phyloP scores from a whole-genome alignment of 1,140 invertebrate species.

The Thrips palmi region DNA sequence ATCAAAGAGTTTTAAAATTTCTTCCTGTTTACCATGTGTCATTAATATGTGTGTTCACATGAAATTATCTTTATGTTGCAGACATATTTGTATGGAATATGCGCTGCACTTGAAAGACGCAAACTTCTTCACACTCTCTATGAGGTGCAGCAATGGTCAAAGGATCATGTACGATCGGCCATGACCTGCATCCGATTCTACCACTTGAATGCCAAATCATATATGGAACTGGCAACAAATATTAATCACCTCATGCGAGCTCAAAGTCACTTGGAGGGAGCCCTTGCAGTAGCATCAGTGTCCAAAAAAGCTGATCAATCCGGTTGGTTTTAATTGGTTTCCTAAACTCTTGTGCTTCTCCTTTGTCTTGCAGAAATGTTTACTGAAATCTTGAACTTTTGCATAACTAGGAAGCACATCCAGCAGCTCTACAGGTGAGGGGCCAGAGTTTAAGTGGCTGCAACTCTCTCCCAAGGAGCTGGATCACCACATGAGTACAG shows the following conservation, averaged over 20 bases:
- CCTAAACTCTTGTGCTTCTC: too few species aligned
- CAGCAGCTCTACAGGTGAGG: too few species aligned
- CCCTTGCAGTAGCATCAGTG: conserved; percentile 17
- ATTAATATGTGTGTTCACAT: too few species aligned
- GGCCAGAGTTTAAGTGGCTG: too few species aligned
- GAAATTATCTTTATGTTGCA: conserved; percentile 20
- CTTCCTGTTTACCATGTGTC: background rate
- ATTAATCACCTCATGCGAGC: conserved; percentile 35
- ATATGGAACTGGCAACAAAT: conserved; percentile 31
- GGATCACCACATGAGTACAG: conserved; percentile 48
- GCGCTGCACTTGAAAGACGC: conserved; percentile 40
- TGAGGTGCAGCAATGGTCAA: conserved; percentile 43
- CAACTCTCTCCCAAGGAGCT: conserved; percentile 43
- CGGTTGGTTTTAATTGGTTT: too few species aligned
- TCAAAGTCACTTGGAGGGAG: conserved; percentile 37
- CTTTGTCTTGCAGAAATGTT: too few species aligned
- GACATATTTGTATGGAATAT: conserved; percentile 41
- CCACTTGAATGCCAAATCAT: conserved; percentile 30
- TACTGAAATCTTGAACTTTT: too few species aligned
- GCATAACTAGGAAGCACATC: too few species aligned
- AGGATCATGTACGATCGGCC: conserved; percentile 46
- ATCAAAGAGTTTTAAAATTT: conserved; percentile 3
- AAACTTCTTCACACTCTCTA: conserved; percentile 44
- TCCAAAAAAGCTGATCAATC: background rate
- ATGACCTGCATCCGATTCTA: conserved; percentile 58